Percentiles rank a stretch among this genome's conserved stretches.
These are phyloP conservation scores for Megaceryle alcyon DNA, from an alignment of 2,797 vertebrate genomes.

Conservation along the genomic window DNA sequence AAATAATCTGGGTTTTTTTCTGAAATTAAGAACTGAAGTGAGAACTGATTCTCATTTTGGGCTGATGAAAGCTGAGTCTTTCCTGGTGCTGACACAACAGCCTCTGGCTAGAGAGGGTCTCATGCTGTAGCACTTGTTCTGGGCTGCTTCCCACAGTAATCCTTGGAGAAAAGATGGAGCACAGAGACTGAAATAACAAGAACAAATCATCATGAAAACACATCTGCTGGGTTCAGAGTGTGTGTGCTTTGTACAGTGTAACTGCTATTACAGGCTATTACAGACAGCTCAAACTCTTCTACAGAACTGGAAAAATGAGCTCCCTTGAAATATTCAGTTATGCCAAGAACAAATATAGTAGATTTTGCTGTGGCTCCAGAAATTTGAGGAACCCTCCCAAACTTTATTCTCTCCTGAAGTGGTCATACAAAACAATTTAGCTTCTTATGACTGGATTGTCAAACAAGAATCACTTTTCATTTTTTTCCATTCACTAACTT, in stretches of 20 bases:
- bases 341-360: background rate
- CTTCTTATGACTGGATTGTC: background rate
- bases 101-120: background rate
- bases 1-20: background rate
- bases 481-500: background rate
- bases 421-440: background rate
- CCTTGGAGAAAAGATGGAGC: background rate
- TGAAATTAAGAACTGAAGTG: background rate
- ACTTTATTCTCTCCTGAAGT: background rate
- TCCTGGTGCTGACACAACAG: slow-evolving; percentile 30
- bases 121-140: background rate
- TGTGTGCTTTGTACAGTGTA: background rate
- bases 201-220: slow-evolving; percentile 34
- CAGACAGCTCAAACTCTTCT: background rate
- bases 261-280: background rate
- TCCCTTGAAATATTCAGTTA: background rate
- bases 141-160: background rate
- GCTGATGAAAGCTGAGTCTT: slow-evolving; percentile 27
- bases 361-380: background rate
- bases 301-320: background rate
- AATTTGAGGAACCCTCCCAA: background rate
- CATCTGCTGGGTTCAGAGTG: slow-evolving; percentile 16
- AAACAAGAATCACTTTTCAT: background rate
- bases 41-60: background rate
- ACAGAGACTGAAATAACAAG: slow-evolving; percentile 43